phyloP scores from a whole-genome alignment of 1,140 invertebrate species.

The Oryctes rhinoceros region DNA sequence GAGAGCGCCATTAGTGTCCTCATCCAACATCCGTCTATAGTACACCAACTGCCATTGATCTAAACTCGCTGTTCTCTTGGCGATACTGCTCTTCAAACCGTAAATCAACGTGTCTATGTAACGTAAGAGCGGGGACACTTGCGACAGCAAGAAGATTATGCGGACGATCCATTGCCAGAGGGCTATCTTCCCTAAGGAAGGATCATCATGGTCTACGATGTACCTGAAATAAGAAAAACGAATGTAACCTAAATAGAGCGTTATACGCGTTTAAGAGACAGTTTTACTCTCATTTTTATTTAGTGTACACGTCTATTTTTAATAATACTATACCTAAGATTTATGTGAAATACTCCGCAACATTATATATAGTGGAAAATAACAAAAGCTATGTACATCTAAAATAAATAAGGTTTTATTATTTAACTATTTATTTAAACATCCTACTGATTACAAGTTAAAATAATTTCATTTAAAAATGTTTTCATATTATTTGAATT shows the following conservation, averaged over 20 bases:
- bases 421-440: too few species aligned
- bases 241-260: background rate
- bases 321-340: too few species aligned
- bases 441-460: too few species aligned
- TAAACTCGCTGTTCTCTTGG: constrained; percentile 56
- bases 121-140: constrained; percentile 62
- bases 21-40: constrained; percentile 65
- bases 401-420: too few species aligned
- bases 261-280: too few species aligned
- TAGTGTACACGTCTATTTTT: too few species aligned
- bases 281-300: too few species aligned
- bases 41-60: constrained; percentile 57
- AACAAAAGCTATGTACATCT: too few species aligned
- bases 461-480: too few species aligned
- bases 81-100: constrained; percentile 63
- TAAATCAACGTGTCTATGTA: constrained; percentile 62
- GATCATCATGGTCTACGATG: constrained; percentile 63
- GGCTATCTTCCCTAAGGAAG: constrained; percentile 58
- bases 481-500: too few species aligned
- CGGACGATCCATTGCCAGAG: constrained; percentile 61
- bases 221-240: constrained; percentile 58
- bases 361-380: too few species aligned
- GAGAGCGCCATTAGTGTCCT: constrained; percentile 68
- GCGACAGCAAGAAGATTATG: constrained; percentile 61
- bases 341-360: too few species aligned